Evolutionary conservation across 2,797 vertebrate genomes (phyloP).

Genomic region (Lepilemur septentrionalis): DNA sequence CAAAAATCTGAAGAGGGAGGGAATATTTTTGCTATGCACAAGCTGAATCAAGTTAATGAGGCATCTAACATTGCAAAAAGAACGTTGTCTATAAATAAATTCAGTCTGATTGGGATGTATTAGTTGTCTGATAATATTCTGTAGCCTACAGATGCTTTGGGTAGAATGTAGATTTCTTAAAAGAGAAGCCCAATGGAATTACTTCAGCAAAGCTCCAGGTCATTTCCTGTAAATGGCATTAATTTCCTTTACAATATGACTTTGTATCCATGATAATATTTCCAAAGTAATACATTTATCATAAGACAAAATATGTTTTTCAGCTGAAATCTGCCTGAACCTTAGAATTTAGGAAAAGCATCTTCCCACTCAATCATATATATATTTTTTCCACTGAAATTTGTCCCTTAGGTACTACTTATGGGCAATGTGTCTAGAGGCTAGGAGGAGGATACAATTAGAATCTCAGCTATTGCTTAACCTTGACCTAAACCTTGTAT

Average conservation of each 20-base stretch:
- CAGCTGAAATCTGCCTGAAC: slow-evolving; percentile 17
- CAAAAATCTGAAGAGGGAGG: slow-evolving; percentile 89
- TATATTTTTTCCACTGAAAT: neutral
- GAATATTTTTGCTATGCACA: slow-evolving; percentile 89
- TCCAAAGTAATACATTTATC: slow-evolving; percentile 50
- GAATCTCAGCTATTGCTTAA: neutral
- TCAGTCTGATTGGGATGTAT: slow-evolving; percentile 89
- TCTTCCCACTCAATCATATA: neutral
- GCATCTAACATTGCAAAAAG: slow-evolving; percentile 89
- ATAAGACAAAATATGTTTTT: slow-evolving; percentile 40
- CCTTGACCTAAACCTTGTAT: neutral
- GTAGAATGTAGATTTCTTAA: slow-evolving; percentile 85
- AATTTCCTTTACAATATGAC: slow-evolving; percentile 76
- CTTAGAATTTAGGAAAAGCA: slow-evolving; percentile 23
- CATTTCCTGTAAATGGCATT: slow-evolving; percentile 79
- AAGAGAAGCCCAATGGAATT: slow-evolving; percentile 84
- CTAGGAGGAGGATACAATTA: neutral
- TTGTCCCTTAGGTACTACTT: neutral
- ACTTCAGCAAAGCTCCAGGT: slow-evolving; percentile 78
- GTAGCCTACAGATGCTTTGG: slow-evolving; percentile 89
- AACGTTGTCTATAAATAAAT: slow-evolving; percentile 90
- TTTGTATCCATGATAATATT: slow-evolving; percentile 43
- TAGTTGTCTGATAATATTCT: slow-evolving; percentile 90
- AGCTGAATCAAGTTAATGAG: slow-evolving; percentile 91
- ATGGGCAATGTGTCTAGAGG: neutral